Evolutionary conservation across 2,797 vertebrate species (phyloP), one percentile per base, ranked within the genome.

Genomic region (Alauda arvensis): DNA sequence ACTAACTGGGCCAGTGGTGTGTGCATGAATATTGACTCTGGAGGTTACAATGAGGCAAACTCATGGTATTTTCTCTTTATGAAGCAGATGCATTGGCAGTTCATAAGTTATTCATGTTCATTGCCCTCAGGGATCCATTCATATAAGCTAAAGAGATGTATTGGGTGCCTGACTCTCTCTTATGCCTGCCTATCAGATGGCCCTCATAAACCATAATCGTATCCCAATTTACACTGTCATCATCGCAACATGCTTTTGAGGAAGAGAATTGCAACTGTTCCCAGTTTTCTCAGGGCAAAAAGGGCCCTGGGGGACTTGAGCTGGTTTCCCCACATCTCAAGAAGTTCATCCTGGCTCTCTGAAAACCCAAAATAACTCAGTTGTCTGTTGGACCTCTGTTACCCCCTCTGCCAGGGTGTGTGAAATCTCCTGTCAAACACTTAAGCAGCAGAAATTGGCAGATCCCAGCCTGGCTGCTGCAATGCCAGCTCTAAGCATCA

Each of bases 81-180:
- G 57, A 77, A 85, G 34, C 63, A 76, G 52, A 77, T 78, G 29
- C 46, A 85, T 86, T 84, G 82, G 62, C 53, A 72, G 67, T 86
- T 91, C 63, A 62, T 87, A 83, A 85, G 75, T 94, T 93, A 91
- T 93, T 94, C 61, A 92, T 94, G 79, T 26, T 91, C 52, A 34
- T 18, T 87, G 82, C 75, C 90, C 69, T 83, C 49, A 72, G 87
- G 84, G 83, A 93, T 91, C 84, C 78, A 87, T 91, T 88, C 83
- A 62, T 85, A 83, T 68, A 88, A 92, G 68, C 70, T 75, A 68
- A 60, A 90, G 74, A 85, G 78, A 71, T 72, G 33, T 77, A 87
- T 25, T 86, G 67, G 70, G 79, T 94, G 79, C 88, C 74, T 80
- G 40, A 56, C 76, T 81, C 31, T 85, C 63, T 89, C 65, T 79